Percentiles rank a stretch among this genome's conserved stretches.
Evolutionary conservation across 2,797 vertebrate species (phyloP).

Genomic region (Fistularia commersonii): DNA sequence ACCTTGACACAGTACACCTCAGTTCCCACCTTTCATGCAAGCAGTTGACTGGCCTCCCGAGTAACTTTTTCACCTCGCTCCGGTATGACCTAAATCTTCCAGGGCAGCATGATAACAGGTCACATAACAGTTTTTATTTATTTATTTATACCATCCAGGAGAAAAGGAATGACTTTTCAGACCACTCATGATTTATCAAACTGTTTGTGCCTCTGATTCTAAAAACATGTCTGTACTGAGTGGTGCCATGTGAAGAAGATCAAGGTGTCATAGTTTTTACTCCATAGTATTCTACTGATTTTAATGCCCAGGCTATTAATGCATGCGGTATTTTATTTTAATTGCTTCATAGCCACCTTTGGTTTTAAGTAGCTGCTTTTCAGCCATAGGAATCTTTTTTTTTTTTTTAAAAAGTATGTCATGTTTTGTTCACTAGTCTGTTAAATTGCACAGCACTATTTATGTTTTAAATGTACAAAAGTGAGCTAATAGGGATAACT

Average conservation of each 20-base stretch:
- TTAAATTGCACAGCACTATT: conserved; percentile 5
- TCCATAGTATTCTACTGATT: conserved; percentile 45
- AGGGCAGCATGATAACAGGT: conserved; percentile 54
- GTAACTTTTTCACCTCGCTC: conserved; percentile 16
- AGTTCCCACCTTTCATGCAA: conserved; percentile 4
- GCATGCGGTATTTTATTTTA: conserved; percentile 52
- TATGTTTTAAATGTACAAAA: too few species aligned
- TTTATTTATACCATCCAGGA: conserved; percentile 68
- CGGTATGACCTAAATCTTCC: conserved; percentile 36
- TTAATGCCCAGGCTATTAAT: conserved; percentile 47
- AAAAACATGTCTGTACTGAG: conserved; percentile 60
- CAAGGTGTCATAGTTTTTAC: conserved; percentile 49
- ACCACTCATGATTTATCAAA: conserved; percentile 49
- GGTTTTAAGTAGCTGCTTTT: conserved; percentile 39
- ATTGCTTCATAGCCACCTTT: conserved; percentile 23
- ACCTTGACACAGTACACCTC: conserved; percentile 7
- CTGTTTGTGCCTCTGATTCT: conserved; percentile 71
- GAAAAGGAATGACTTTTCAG: conserved; percentile 47
- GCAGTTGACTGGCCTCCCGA: conserved; percentile 20
- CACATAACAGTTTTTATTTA: conserved; percentile 47
- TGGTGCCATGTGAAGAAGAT: conserved; percentile 50
- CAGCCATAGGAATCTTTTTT: too few species aligned
- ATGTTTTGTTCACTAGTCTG: conserved; percentile 37
- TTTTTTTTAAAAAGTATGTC: conserved; percentile 40
- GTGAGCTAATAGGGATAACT: neutral